Conservation (phyloP, 2,113 vertebrate genomes). For the Pseudolaguvia tuberculata region DNA sequence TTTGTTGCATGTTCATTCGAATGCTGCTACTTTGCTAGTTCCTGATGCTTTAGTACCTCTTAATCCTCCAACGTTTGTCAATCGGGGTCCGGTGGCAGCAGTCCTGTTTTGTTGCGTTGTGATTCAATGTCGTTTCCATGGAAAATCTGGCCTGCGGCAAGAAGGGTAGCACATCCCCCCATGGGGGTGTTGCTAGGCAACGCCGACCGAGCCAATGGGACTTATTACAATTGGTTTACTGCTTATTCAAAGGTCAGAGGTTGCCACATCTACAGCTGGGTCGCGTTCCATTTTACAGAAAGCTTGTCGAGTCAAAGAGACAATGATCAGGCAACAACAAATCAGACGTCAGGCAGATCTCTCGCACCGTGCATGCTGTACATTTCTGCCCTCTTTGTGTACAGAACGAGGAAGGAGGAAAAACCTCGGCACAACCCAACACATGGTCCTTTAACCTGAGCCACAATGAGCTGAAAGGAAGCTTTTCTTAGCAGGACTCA, state of each 20-base stretch:
- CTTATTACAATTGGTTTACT: slow-evolving; percentile 52
- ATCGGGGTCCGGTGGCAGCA: not conserved
- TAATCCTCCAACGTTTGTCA: not conserved
- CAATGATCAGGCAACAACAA: not conserved
- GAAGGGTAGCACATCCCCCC: slow-evolving; percentile 33
- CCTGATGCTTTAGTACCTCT: not conserved
- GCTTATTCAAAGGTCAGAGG: slow-evolving; percentile 57
- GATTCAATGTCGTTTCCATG: slow-evolving; percentile 56
- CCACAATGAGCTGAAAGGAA: slow-evolving; percentile 24
- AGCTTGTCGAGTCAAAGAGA: not conserved
- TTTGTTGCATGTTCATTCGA: not conserved
- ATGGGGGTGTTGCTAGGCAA: slow-evolving; percentile 64
- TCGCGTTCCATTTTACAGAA: slow-evolving; percentile 22
- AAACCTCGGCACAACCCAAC: slow-evolving; percentile 22
- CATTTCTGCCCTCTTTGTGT: not conserved
- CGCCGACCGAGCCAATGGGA: slow-evolving; percentile 49
- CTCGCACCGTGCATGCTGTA: slow-evolving; percentile 26
- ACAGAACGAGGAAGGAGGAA: slow-evolving; percentile 4
- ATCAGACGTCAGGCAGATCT: slow-evolving; percentile 30
- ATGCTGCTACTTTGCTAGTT: not conserved
- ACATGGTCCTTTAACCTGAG: slow-evolving; percentile 3
- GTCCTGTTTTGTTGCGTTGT: slow-evolving; percentile 29
- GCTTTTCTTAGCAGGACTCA: not conserved
- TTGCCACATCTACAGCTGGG: slow-evolving; percentile 37
- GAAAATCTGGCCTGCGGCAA: slow-evolving; percentile 54